Evolutionary conservation across 1,140 invertebrate species (phyloP), one percentile per base, ranked within the genome.

Genomic region (Contarinia nasturtii): DNA sequence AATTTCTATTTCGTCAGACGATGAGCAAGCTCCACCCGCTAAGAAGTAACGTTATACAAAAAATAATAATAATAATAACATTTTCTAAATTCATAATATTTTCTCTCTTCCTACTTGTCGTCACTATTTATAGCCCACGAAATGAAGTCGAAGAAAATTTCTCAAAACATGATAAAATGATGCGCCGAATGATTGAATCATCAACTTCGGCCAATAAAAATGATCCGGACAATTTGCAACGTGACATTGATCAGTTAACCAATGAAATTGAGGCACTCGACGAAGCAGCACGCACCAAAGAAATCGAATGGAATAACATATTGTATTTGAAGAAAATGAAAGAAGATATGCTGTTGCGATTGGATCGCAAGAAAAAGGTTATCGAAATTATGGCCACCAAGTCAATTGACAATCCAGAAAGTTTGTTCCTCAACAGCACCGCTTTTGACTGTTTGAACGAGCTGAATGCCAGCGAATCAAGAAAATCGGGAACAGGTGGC

Each of bases 291-390:
- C 72, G 74, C 52, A 74, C 77, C 54, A 86, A 86, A 59, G 84
- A 86, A 67, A 71, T 77, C 50, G 83, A 88, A 62, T 86, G 83
- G 83, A 86, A 86, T 55, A 76, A 80, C 42, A 77, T 88, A 22
- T 56, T 86, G 7, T 74, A 80, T 55, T 65, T 84, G 51, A 80
- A 80, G 55, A 86, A 86, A 57, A 67, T 86, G 0, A 86, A 86
- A 64, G 83, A 88, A 58, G 81, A 86, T 56, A 75, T 82, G 14
- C 66, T 82, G 45, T 60, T 79, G 14, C 61, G 81, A 47, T 63
- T 86, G 3, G 64, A 80, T 48, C 70, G 82, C 45, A 71, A 75
- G 49, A 73, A 75, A 53, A 75, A 80, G 53, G 68, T 80, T 7
- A 55, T 75, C 50, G 58, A 54, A 47, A 61, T 62, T 19, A 66